Evolutionary conservation across 1,140 invertebrate species (phyloP), one percentile per base, ranked within the genome.

Genomic region (Diorhabda elongata): DNA sequence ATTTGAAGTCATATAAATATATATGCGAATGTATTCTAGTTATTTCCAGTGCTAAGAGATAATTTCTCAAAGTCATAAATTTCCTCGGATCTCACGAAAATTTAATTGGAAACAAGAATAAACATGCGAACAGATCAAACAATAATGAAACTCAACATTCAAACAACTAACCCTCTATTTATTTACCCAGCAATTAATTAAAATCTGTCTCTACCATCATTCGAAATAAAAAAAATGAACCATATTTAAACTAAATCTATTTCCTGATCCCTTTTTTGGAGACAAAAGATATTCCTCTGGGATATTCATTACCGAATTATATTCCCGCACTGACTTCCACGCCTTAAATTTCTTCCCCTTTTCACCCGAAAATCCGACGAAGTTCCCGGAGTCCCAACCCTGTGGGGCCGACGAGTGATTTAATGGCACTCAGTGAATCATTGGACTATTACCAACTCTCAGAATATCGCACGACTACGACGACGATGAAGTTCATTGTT

Each of bases 291-390:
- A 52, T 52, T 52, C 44, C 61, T n/a, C 42, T 44, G 61, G 44
- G 61, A 62, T 62, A 62, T 62, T 62, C 61, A 62, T 62, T 62
- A 62, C 11, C 61, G 43, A 62, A 62, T 62, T 62, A 62, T 47
- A 62, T 62, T 44, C 61, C 61, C 61, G 61, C 61, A 62, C 44
- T 62, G 61, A 42, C 42, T 62, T 44, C 61, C 61, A 43, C 42
- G 61, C 61, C 43, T 62, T 62, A 44, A 62, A 62, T 62, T 62
- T 43, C 41, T 7, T 6, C 11, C 43, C 47, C 47, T 6, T 6
- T 52, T n/a, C 47, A 6, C n/a, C n/a, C 47, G 47, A 52, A 52
- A 26, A 26, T 26, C n/a, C 47, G 47, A 8, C 6, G 47, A 8
- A 52, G n/a, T 52, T 6, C n/a, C n/a, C 6, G 47, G 47, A 52